Percentiles rank a stretch among this genome's conserved stretches.
phyloP scores from a whole-genome alignment of 2,797 vertebrate genomes.

The Molossus molossus region DNA sequence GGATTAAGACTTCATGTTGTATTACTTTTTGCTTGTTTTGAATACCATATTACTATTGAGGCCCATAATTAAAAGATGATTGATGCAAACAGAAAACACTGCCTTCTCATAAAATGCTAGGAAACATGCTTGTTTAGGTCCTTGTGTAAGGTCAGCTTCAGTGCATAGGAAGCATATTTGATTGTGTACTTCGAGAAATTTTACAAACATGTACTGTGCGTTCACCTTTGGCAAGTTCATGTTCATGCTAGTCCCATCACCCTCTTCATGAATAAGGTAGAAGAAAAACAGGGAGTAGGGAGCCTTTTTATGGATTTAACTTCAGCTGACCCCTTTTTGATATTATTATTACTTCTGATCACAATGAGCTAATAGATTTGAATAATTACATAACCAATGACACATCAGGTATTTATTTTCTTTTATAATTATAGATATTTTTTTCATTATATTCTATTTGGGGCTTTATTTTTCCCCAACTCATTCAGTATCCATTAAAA shows the following conservation, averaged over 20 bases:
- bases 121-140: slow-evolving; percentile 21
- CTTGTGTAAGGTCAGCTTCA: background rate
- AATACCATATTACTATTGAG: background rate
- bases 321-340: slow-evolving; percentile 6
- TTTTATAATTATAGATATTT: slow-evolving; percentile 42
- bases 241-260: background rate
- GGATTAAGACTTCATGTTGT: slow-evolving; percentile 67
- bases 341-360: slow-evolving; percentile 61
- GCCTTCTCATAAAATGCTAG: slow-evolving; percentile 61
- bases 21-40: slow-evolving; percentile 65
- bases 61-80: slow-evolving; percentile 66
- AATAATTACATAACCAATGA: slow-evolving; percentile 65
- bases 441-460: background rate
- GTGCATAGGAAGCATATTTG: slow-evolving; percentile 25
- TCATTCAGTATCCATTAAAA: background rate
- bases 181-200: slow-evolving; percentile 45
- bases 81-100: slow-evolving; percentile 51
- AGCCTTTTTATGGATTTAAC: slow-evolving; percentile 43
- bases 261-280: slow-evolving; percentile 1
- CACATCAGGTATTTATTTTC: background rate
- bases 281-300: slow-evolving; percentile 42
- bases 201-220: background rate
- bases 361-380: slow-evolving; percentile 68
- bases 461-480: background rate
- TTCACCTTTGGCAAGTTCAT: slow-evolving; percentile 13